Evolutionary conservation across 2,797 vertebrate genomes (phyloP).

Genomic region (Podargus strigoides): DNA sequence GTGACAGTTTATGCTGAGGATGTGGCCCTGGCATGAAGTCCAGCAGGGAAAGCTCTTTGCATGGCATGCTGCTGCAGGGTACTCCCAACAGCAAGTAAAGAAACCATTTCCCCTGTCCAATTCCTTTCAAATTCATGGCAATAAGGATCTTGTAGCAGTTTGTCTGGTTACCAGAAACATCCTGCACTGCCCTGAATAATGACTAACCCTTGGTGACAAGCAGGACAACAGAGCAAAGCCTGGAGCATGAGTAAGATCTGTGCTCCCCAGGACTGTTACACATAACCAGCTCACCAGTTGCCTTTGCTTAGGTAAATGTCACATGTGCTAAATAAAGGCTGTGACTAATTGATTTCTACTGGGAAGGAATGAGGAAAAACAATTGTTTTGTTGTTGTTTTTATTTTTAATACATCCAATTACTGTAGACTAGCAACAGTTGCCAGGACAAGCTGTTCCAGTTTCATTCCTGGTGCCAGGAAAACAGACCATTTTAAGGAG

Average conservation of each 20-base stretch:
- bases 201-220: conserved; percentile 18
- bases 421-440: conserved; percentile 44
- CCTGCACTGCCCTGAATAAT: background rate
- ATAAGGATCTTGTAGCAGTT: background rate
- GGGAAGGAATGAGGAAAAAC: conserved; percentile 60
- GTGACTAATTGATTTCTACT: conserved; percentile 62
- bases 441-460: conserved; percentile 49
- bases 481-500: conserved; percentile 52
- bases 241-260: background rate
- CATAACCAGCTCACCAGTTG: background rate
- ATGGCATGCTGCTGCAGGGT: background rate
- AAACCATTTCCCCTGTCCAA: rapidly evolving
- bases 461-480: conserved; percentile 16
- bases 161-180: conserved; percentile 7
- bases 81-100: background rate
- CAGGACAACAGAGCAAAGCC: background rate
- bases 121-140: background rate
- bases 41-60: background rate
- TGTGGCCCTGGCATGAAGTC: background rate
- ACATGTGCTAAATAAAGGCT: conserved; percentile 58
- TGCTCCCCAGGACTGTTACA: background rate
- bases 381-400: conserved; percentile 50
- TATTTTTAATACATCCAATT: conserved; percentile 52
- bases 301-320: conserved; percentile 51
- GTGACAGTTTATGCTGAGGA: background rate